Conservation (phyloP, 2,113 vertebrate genomes). For the Herpetotheres cachinnans region DNA sequence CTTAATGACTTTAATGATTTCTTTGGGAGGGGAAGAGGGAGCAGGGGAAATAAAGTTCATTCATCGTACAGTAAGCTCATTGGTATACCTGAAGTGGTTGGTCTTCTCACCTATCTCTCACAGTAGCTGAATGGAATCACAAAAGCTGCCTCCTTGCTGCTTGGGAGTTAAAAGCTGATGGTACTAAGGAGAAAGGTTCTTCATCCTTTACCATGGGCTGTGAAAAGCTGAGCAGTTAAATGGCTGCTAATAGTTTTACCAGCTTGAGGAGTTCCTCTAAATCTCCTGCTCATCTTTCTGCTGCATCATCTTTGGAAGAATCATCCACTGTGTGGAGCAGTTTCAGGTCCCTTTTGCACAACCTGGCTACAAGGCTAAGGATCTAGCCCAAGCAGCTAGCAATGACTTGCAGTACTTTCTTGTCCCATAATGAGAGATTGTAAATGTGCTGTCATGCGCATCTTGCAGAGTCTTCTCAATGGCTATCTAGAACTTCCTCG, state of each 20-base stretch:
- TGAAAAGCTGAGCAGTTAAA: not conserved
- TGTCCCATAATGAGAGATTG: not conserved
- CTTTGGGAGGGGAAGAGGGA: not conserved
- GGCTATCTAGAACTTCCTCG: not conserved
- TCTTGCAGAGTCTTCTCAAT: not conserved
- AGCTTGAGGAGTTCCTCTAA: not conserved
- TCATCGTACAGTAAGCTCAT: not conserved
- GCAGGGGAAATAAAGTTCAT: not conserved
- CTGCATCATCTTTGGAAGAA: not conserved
- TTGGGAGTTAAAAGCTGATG: not conserved
- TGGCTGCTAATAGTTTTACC: not conserved
- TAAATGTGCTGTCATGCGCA: not conserved
- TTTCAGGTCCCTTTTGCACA: not conserved
- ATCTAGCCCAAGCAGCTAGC: not conserved
- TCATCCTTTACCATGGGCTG: not conserved
- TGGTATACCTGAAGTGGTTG: not conserved
- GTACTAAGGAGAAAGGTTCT: not conserved
- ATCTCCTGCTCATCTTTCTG: not conserved
- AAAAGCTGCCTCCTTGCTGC: not conserved
- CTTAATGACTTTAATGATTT: slow-evolving; percentile 20
- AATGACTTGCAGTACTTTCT: not conserved
- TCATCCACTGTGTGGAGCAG: not conserved
- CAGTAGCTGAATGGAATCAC: not conserved
- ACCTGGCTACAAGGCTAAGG: not conserved
- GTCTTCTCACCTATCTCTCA: not conserved